Evolutionary conservation across 2,888 invertebrate species (phyloP).

Genomic region (Linhomoeus sp.): DNA sequence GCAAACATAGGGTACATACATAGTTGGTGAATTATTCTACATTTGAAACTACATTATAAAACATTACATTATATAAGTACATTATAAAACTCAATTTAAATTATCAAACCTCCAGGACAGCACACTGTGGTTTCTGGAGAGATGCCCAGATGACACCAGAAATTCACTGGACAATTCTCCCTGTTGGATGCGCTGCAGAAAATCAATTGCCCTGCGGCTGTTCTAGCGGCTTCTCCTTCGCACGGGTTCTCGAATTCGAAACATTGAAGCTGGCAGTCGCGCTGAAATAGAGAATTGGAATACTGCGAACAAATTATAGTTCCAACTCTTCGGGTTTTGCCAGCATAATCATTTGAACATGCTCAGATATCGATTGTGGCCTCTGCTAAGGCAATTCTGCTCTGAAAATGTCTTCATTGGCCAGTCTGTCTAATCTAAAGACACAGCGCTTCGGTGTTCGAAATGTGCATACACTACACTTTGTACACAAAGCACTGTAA

Average conservation of each 20-base stretch:
- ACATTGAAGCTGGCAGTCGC: constrained; percentile 22
- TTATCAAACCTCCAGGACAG: constrained; percentile 8
- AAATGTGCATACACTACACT: no score
- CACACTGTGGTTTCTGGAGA: constrained; percentile 17
- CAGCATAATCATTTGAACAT: no score
- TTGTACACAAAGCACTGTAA: no score
- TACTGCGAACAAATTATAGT: background rate
- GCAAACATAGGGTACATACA: no score
- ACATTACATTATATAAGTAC: background rate
- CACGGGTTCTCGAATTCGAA: constrained; percentile 26
- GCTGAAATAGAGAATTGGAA: constrained; percentile 8
- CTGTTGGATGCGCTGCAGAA: constrained; percentile 13
- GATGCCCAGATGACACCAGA: constrained; percentile 23
- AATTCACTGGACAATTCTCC: constrained; percentile 10
- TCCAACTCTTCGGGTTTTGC: background rate
- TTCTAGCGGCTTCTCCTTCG: constrained; percentile 23
- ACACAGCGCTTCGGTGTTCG: no score
- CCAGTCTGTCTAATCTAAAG: no score
- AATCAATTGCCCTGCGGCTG: constrained; percentile 7
- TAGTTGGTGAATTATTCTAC: no score
- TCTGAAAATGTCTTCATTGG: no score
- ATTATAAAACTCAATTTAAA: background rate
- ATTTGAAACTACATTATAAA: background rate
- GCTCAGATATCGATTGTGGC: background rate
- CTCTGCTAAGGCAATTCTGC: no score